Base-by-base conservation (phyloP, 35 echinoderm and acorn worm genomes). In the Eucidaris tribuloides region DNA sequence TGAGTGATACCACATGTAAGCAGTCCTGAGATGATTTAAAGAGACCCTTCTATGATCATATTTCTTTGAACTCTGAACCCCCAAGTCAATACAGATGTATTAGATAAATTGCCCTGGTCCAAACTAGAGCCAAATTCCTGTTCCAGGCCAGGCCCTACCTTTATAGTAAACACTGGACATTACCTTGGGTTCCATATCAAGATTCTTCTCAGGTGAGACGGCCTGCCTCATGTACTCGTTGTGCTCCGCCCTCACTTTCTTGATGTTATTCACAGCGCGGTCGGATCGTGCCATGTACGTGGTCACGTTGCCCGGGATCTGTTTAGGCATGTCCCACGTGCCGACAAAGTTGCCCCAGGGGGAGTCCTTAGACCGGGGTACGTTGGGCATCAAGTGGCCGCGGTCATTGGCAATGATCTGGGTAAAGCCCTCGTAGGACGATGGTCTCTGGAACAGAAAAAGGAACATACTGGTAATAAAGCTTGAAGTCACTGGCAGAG, bases 371-470 rank as follows among this genome's bases (percentile, higher is more conserved):
- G 95, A 98, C 1, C 71, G 78, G 41, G 95, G 86, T 0, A 93
- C 95, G 7, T 90, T 86, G 17, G 66, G 80, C 36, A 81, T 45
- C 3, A 98, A 78, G 52, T 93, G 95, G 32, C 95, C 95, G 22
- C 95, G 65, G 90, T 98, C 95, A 85, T 86, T 93, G 24, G 95
- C 95, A 2, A 98, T 89, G 39, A 98, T 93, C 41, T 98, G 95
- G 15, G 95, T 98, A 83, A 89, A 98, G 76, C 95, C 95, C 22
- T 98, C 95, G 24, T 86, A 86, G 7, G 81, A 63, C 32, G 87
- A 92, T 72, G 95, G 95, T 36, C 86, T 72, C 95, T 98, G 86
- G 57, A 0, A 23, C 35, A 4, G 27, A 36, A 29, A 38, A 5
- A 71, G 24, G n/a, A 66, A 35, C n/a, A n/a, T n/a, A n/a, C n/a